Evolutionary conservation across 2,888 invertebrate genomes (phyloP).

Genomic region (Thecocarcelia acutangulata): DNA sequence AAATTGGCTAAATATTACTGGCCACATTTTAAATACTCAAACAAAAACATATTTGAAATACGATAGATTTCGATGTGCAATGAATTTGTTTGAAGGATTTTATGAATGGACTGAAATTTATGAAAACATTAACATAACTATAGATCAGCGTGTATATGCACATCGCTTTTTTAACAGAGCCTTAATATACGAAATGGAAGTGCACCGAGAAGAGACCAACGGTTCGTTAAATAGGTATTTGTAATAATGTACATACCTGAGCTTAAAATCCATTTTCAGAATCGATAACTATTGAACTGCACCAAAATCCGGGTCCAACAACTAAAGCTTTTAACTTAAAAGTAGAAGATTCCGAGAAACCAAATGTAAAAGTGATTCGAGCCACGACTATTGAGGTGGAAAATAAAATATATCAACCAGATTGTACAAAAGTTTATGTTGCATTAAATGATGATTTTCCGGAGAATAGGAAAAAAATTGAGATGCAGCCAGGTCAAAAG

Average conservation of each 20-base stretch:
- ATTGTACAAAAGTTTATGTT: slow-evolving; percentile 73
- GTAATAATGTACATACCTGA: neutral
- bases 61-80: slow-evolving; percentile 23
- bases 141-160: slow-evolving; percentile 77
- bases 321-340: slow-evolving; percentile 73
- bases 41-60: neutral
- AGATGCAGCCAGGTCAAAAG: slow-evolving; percentile 72
- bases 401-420: slow-evolving; percentile 74
- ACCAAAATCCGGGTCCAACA: slow-evolving; percentile 70
- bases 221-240: slow-evolving; percentile 36
- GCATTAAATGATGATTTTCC: slow-evolving; percentile 73
- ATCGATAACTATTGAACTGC: slow-evolving; percentile 70
- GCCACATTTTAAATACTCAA: slow-evolving; percentile 49
- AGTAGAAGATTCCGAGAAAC: slow-evolving; percentile 26
- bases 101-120: slow-evolving; percentile 71
- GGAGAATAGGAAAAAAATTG: slow-evolving; percentile 71
- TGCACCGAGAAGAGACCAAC: slow-evolving; percentile 45
- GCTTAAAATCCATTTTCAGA: slow-evolving; percentile 64
- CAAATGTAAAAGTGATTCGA: slow-evolving; percentile 56
- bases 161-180: slow-evolving; percentile 81
- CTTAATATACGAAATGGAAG: slow-evolving; percentile 78
- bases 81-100: slow-evolving; percentile 68
- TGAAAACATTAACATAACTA: slow-evolving; percentile 64
- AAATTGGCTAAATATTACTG: slow-evolving; percentile 83
- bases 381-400: slow-evolving; percentile 77